These are phyloP conservation scores for Dendrocopos noguchii DNA, from an alignment of 2,113 vertebrate genomes.

Conservation along the genomic window DNA sequence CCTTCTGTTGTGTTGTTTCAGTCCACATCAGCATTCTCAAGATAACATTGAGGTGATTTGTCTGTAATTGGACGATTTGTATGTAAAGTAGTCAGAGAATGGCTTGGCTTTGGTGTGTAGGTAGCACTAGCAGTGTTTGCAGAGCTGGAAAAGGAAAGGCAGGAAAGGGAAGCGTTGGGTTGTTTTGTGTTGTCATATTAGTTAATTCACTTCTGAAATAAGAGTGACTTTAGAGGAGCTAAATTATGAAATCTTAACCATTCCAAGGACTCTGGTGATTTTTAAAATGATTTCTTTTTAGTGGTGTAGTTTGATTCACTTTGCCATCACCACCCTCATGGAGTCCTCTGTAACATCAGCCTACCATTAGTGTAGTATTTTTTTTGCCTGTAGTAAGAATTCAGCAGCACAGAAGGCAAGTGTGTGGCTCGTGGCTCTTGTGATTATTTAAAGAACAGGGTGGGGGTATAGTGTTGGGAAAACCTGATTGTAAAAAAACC, in stretches of 20 bases:
- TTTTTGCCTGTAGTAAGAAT: not conserved
- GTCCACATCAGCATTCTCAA: not conserved
- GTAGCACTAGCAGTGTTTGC: not conserved
- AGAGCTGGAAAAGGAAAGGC: not conserved
- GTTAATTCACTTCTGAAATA: not conserved
- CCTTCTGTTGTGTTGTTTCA: not conserved
- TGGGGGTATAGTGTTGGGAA: accelerated
- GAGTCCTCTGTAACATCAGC: not conserved
- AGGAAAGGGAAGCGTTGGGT: not conserved
- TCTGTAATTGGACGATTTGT: not conserved
- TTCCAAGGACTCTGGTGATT: not conserved
- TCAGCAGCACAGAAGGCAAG: not conserved
- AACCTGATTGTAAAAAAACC: not conserved
- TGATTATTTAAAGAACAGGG: not conserved
- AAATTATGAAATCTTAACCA: not conserved
- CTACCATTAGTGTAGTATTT: too few relatives aligned
- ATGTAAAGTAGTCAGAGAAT: accelerated
- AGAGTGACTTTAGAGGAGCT: not conserved
- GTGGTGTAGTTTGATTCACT: not conserved
- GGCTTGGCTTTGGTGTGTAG: not conserved
- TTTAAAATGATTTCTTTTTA: too few relatives aligned
- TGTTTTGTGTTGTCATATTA: not conserved
- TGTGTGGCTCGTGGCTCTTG: not conserved
- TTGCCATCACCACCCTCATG: accelerated
- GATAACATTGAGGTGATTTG: not conserved